A percentile compares a stretch with the other conserved stretches of the same genome.
Conservation (phyloP, 2,888 invertebrate genomes). For the Eupithecia centaureata region DNA sequence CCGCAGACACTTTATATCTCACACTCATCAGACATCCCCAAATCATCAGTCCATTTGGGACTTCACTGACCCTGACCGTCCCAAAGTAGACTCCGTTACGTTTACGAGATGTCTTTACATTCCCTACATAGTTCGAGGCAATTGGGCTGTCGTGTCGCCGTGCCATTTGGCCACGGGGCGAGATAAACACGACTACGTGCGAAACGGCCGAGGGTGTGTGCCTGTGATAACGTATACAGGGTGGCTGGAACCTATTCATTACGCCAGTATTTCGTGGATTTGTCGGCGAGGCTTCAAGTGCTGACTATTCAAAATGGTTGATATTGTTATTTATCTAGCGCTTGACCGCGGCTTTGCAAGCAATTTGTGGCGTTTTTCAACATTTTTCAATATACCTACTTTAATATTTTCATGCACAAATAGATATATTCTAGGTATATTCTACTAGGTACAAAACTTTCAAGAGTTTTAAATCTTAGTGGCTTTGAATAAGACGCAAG, state of each 20-base stretch:
- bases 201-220: conserved; percentile 39
- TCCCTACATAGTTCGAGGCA: conserved; percentile 42
- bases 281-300: neutral
- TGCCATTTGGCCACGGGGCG: conserved; percentile 37
- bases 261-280: conserved; percentile 1
- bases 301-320: neutral
- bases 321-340: neutral
- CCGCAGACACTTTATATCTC: neutral
- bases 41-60: conserved; percentile 10
- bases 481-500: too few species aligned
- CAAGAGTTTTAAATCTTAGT: too few species aligned
- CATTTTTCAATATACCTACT: too few species aligned
- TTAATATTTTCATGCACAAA: too few species aligned
- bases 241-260: neutral
- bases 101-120: conserved; percentile 45
- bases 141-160: conserved; percentile 43
- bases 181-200: conserved; percentile 39
- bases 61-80: conserved; percentile 27
- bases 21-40: neutral
- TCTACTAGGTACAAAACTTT: too few species aligned
- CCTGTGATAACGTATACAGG: conserved; percentile 37
- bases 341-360: neutral
- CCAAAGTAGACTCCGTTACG: conserved; percentile 34
- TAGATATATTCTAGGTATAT: too few species aligned
- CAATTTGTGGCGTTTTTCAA: too few species aligned